Evolutionary conservation across 2,113 vertebrate species (phyloP).

Genomic region (Python bivittatus): DNA sequence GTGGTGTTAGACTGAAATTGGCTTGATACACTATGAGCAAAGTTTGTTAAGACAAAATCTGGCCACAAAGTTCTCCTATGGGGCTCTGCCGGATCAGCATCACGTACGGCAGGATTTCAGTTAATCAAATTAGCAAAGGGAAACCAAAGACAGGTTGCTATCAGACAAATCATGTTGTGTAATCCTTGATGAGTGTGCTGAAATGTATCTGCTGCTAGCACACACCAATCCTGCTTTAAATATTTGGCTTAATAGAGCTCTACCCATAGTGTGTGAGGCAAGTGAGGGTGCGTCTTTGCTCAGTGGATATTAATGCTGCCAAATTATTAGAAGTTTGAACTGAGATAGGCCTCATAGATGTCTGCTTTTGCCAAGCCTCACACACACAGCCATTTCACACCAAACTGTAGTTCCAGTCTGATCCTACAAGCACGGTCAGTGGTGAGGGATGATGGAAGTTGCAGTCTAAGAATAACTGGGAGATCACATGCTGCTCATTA

Average conservation of each 20-base stretch:
- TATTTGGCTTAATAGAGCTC: not conserved
- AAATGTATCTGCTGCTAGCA: not conserved
- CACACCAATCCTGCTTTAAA: not conserved
- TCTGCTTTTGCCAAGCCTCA: not conserved
- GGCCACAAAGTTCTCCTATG: accelerated
- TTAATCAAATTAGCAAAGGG: not conserved
- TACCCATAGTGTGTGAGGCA: not conserved
- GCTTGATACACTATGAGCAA: not conserved
- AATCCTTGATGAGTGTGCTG: not conserved
- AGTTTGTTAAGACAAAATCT: not conserved
- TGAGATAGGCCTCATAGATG: accelerated
- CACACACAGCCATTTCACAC: not conserved
- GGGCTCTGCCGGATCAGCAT: not conserved
- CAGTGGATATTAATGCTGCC: not conserved
- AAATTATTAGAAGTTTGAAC: not conserved
- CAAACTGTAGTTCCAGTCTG: not conserved
- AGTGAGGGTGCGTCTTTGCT: not conserved
- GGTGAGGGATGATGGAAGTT: not conserved
- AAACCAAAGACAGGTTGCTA: not conserved
- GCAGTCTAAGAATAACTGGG: not conserved
- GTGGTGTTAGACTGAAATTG: not conserved
- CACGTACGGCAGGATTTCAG: not conserved
- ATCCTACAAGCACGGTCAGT: not conserved
- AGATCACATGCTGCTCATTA: not conserved
- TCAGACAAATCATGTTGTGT: not conserved